Base-by-base conservation (phyloP, 1,140 invertebrate species). In the Anadara kagoshimensis region DNA sequence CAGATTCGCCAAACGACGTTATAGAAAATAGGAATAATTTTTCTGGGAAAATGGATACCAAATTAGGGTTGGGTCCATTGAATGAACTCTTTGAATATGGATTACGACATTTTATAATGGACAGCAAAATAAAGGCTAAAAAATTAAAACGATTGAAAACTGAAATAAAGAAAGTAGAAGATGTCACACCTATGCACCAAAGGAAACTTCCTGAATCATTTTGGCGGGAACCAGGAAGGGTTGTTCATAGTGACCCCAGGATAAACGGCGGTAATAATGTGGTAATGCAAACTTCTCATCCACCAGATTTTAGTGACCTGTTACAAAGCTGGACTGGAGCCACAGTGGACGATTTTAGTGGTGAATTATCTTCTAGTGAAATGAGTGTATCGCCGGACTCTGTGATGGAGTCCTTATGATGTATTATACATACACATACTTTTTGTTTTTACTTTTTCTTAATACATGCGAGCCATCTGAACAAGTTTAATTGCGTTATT, bases 301-400 rank as follows among this genome's bases (percentile, higher is more conserved):
- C 84, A 4, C 83, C 83, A 8, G 85, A 86, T 63, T 86, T 86
- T 58, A 85, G 82, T 76, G 85, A 86, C 59, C 74, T 86, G 36
- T 57, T 86, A 26, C 79, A 86, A 68, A 84, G 81, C 41, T 86
- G 85, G 85, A 78, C 80, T 41, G 69, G 80, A 0, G 82, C 78
- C 11, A 73, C 76, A 26, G 66, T 73, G 36, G 72, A 74, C 24
- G 77, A 79, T 45, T 81, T 76, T 47, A 76, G 69, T 43, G 78
- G 75, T 22, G 80, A 82, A 5, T 22, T 77, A 41, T 81, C 79
- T 16, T 83, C 78, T 41, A 83, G 81, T 77, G 81, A 83, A 75
- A 73, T 83, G 16, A 83, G 81, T 56, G 77, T 78, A 67, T 76
- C 74, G 5, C 29, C 70, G 20, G 78, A 75, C 41, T 73, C 70